A percentile compares a stretch with the other conserved stretches of the same genome.
Conservation (phyloP, 2,113 vertebrate genomes). For the Phaethon lepturus region DNA sequence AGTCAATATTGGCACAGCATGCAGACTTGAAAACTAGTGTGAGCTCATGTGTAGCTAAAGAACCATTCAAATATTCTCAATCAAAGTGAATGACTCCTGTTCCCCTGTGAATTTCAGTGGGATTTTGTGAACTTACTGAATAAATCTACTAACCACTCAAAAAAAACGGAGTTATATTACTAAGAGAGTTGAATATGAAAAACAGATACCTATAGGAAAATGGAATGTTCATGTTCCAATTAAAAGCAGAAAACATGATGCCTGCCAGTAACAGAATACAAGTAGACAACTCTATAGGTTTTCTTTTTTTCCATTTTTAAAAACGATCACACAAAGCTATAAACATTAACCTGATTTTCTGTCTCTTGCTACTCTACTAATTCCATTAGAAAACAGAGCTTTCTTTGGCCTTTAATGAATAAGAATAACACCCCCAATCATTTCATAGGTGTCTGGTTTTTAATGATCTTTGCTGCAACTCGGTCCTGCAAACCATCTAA, state of each 20-base stretch:
- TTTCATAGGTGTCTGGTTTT: neutral
- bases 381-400: neutral
- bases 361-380: neutral
- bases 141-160: neutral
- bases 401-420: neutral
- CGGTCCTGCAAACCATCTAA: neutral
- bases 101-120: neutral
- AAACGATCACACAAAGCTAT: neutral
- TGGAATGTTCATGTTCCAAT: neutral
- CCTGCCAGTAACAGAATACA: neutral
- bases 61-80: slow-evolving; percentile 13
- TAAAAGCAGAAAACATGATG: neutral
- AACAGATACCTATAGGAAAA: neutral
- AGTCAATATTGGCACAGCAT: neutral
- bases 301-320: neutral
- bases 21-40: neutral
- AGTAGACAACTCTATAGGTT: neutral
- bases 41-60: neutral
- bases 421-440: neutral
- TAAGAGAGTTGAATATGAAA: neutral
- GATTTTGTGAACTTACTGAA: neutral
- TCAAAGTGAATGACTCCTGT: neutral
- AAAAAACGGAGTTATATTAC: neutral
- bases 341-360: neutral
- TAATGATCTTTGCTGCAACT: neutral